Conservation (phyloP, 2,888 invertebrate species). For the Chrysomela aeneicollis region DNA sequence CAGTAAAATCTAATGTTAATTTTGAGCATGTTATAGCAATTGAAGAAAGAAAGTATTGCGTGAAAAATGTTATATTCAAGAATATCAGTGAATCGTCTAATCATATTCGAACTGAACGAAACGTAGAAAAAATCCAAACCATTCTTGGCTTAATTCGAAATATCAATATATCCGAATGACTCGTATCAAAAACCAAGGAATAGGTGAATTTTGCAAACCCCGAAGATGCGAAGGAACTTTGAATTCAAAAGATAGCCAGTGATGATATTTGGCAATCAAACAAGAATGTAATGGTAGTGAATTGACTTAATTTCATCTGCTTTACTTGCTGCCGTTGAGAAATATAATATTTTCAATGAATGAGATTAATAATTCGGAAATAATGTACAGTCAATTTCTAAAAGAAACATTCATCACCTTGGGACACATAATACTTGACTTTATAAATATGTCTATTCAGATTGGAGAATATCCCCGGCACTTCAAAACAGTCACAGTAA, state of each 20-base stretch:
- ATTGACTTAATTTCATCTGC: not conserved
- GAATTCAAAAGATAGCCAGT: conserved; percentile 1
- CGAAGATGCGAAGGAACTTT: conserved; percentile 4
- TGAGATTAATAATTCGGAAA: conserved; percentile 12
- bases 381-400: conserved; percentile 14
- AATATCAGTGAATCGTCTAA: conserved; percentile 12
- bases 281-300: conserved; percentile 1
- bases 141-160: conserved; percentile 6
- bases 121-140: conserved; percentile 13
- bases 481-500: conserved; percentile 5
- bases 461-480: conserved; percentile 1
- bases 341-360: conserved; percentile 16
- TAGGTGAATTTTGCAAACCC: conserved; percentile 1
- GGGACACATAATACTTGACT: conserved; percentile 11
- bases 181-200: conserved; percentile 9
- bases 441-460: conserved; percentile 6
- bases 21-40: conserved; percentile 9
- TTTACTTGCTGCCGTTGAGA: conserved; percentile 11
- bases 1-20: conserved; percentile 1
- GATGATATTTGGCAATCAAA: conserved; percentile 4
- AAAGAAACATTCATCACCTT: conserved; percentile 17
- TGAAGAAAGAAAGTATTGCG: conserved; percentile 15
- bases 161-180: conserved; percentile 12
- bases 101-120: conserved; percentile 10
- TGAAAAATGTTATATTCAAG: conserved; percentile 18